Conservation (phyloP, 2,797 vertebrate species). For the Malacoctenus gilli region DNA sequence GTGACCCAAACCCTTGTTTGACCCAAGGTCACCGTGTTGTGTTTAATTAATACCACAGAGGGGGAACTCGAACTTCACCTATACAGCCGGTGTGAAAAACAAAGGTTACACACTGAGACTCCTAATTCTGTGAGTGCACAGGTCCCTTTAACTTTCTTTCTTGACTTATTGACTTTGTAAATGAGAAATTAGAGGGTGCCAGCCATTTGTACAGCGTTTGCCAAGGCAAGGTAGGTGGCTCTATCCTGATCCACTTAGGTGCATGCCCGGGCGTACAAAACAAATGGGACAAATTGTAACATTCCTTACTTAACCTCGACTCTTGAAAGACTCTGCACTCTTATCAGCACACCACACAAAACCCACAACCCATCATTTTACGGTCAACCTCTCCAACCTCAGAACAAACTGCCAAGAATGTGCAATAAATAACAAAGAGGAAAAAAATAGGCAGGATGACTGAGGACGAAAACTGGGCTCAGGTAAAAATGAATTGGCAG, state of each 20-base stretch:
- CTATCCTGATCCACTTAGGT: conserved; percentile 15
- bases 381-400: conserved; percentile 36
- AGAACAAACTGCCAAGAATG: conserved; percentile 57
- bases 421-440: conserved; percentile 59
- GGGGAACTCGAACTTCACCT: conserved; percentile 1
- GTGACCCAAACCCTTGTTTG: conserved; percentile 8
- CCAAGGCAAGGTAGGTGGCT: conserved; percentile 10
- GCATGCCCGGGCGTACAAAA: conserved; percentile 11
- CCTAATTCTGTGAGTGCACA: background rate
- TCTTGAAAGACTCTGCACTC: conserved; percentile 19
- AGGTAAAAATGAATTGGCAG: conserved; percentile 73
- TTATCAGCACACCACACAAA: conserved; percentile 50
- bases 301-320: conserved; percentile 36
- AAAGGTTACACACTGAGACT: conserved; percentile 12
- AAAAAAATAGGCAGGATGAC: conserved; percentile 47
- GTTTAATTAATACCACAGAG: background rate
- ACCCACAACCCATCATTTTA: conserved; percentile 39
- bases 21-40: conserved; percentile 25
- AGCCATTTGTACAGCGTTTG: conserved; percentile 12
- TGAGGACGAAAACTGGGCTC: conserved; percentile 62
- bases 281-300: conserved; percentile 23
- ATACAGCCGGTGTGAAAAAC: conserved; percentile 9
- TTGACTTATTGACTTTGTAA: conserved; percentile 5
- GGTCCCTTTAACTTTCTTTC: background rate
- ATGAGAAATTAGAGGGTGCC: background rate